A percentile compares a stretch with the other conserved stretches of the same genome.
Evolutionary conservation across 2,113 vertebrate genomes (phyloP).

Genomic region (Stigmatopora argus): DNA sequence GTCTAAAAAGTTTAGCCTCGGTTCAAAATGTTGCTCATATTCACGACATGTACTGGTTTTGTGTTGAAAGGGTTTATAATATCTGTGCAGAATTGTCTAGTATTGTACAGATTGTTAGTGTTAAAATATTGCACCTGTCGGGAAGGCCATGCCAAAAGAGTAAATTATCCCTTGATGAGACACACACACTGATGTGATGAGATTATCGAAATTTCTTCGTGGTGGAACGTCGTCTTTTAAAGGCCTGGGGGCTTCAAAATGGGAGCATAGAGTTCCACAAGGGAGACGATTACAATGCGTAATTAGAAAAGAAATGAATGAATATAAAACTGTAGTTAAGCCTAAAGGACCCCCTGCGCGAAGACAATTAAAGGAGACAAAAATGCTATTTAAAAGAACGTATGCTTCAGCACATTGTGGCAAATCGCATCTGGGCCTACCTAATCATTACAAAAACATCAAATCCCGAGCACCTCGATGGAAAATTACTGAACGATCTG

Average conservation of each 20-base stretch:
- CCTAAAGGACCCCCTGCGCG: slow-evolving; percentile 19
- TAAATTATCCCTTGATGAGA: neutral
- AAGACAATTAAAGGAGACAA: slow-evolving; percentile 22
- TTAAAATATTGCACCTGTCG: neutral
- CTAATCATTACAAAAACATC: neutral
- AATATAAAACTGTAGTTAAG: slow-evolving; percentile 64
- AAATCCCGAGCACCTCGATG: too few species aligned
- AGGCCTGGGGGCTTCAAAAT: slow-evolving; percentile 48
- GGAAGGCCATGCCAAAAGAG: neutral
- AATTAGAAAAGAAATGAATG: slow-evolving; percentile 64
- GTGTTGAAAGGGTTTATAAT: neutral
- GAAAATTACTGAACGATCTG: too few species aligned
- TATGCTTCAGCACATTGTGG: slow-evolving; percentile 7
- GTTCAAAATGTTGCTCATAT: neutral
- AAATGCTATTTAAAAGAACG: slow-evolving; percentile 21
- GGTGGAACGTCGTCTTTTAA: slow-evolving; percentile 24
- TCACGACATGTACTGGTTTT: neutral
- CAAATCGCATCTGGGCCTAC: slow-evolving; percentile 5
- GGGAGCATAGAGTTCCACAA: slow-evolving; percentile 45
- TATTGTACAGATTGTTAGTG: neutral
- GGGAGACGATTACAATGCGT: slow-evolving; percentile 52
- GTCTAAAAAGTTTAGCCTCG: neutral
- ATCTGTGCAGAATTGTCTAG: neutral
- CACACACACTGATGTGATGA: neutral
- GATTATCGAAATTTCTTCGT: slow-evolving; percentile 17